Base-by-base conservation (phyloP, 1,140 invertebrate species). In the Anadara kagoshimensis region DNA sequence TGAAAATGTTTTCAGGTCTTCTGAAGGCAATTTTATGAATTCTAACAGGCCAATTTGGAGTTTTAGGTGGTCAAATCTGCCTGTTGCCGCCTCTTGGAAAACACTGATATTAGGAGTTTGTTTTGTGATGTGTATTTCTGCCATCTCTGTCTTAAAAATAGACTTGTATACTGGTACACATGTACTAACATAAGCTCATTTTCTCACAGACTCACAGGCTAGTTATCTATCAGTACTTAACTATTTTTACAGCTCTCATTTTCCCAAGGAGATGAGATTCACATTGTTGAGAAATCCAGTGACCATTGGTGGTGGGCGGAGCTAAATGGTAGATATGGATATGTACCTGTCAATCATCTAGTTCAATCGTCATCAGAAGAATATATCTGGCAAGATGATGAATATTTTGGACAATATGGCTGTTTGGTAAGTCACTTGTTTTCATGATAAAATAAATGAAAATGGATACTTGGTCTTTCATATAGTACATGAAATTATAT, bases 321-420 rank as follows among this genome's bases (percentile, higher is more conserved):
- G 54, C 20, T 72, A 14, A 20, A 74, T 63, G 79, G 79, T 45
- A 24, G 24, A 16, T 20, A 49, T 43, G 79, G 79, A 44, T 81
- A 78, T 64, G 73, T 76, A 18, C 79, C 79, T 64, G 74, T 67
- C 56, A 81, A 78, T 65, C 73, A 81, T 62, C 45, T 81, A 16
- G 67, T 26, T 14, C 41, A 64, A 24, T 45, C 14, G 5, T 54
- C 66, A 16, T 45, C 51, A 16, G 68, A 67, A 44, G 61, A 78
- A 29, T 29, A 71, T 5, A 51, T 59, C n/a, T 81, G 79, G 79
- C 66, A 81, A 62, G 79, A 81, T 72, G 70, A 78, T n/a, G 79
- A 81, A 51, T 81, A 81, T 47, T 81, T 81, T 76, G 79, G 73
- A 56, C 75, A 69, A 45, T 81, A 81, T 69, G 67, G 73, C 56